Base-by-base conservation (phyloP, 2,888 invertebrate species). In the Ennomos quercinarius region DNA sequence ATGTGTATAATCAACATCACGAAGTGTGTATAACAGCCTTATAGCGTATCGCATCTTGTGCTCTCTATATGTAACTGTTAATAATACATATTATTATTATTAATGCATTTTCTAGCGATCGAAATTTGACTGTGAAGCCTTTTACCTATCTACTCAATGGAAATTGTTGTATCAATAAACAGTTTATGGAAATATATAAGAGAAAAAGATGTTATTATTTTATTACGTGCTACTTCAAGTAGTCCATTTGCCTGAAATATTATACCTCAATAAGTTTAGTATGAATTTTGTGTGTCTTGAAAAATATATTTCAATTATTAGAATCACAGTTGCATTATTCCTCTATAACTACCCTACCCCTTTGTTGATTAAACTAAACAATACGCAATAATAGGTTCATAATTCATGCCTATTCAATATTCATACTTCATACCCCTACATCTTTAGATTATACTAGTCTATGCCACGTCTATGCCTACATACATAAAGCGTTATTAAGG, bases 241-340 rank as follows among this genome's bases (percentile, higher is more conserved):
- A 85, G 83, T 84, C 82, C 83, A 78, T 85, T 83, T 87, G 87
- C 87, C 89, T 89, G 84, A 86, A 79, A 84, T 83, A 83, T 85
- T 86, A 83, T 91, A 91, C 91, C 91, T 91, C 91, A 91, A 85
- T 89, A 89, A 85, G 85, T 88, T 89, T 87, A 89, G 82, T 85
- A 84, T 84, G 82, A 86, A 84, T 88, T 86, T 82, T 86, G 87
- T 84, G 86, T 88, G 84, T 89, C 84, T 89, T 87, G 78, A 83
- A 84, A 83, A 84, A 89, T 87, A 89, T 87, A 86, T 84, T 86
- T 83, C 80, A 80, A 86, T 86, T 85, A 83, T 82, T 84, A 83
- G 83, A 84, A 82, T 73, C 68, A 70, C 64, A 68, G 71, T 81
- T 73, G 78, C 80, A 78, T 85, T 84, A 81, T 87, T 81, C 76